Conservation (phyloP, 2,888 invertebrate species). For the Leptura quadrifasciata region DNA sequence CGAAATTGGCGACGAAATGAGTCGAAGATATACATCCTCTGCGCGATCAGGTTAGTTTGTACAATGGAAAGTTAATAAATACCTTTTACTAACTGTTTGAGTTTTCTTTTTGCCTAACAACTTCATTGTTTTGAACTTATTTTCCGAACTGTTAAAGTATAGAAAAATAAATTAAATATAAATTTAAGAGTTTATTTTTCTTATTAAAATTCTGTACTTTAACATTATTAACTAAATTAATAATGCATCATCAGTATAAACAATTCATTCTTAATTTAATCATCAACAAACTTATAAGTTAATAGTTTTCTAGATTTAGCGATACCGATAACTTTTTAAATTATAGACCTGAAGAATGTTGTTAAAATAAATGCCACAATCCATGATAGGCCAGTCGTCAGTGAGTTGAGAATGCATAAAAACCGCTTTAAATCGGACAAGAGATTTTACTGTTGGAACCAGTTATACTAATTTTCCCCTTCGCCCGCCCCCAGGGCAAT, state of each 20-base stretch:
- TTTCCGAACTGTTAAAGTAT: background rate
- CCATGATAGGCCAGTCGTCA: no score
- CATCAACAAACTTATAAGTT: constrained; percentile 2
- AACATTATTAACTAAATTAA: background rate
- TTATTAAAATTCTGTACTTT: background rate
- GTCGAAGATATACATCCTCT: constrained; percentile 65
- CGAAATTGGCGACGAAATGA: constrained; percentile 68
- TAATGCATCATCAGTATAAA: background rate
- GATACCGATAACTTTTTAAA: no score
- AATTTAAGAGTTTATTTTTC: no score
- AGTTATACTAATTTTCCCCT: no score
- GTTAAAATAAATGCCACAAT: no score
- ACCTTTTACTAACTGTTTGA: constrained; percentile 44
- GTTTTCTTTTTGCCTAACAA: constrained; percentile 39
- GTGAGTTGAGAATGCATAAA: no score
- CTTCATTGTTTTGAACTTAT: background rate
- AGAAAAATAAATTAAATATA: background rate
- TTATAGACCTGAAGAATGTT: no score
- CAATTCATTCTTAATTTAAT: background rate
- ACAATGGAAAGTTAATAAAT: constrained; percentile 45
- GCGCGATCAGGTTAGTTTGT: constrained; percentile 65
- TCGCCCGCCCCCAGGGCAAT: no score
- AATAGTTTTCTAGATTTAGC: no score
- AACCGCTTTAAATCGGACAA: no score
- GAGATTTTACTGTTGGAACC: no score